phyloP scores from a whole-genome alignment of 2,888 invertebrate genomes.

The Ptilodon capucinus region DNA sequence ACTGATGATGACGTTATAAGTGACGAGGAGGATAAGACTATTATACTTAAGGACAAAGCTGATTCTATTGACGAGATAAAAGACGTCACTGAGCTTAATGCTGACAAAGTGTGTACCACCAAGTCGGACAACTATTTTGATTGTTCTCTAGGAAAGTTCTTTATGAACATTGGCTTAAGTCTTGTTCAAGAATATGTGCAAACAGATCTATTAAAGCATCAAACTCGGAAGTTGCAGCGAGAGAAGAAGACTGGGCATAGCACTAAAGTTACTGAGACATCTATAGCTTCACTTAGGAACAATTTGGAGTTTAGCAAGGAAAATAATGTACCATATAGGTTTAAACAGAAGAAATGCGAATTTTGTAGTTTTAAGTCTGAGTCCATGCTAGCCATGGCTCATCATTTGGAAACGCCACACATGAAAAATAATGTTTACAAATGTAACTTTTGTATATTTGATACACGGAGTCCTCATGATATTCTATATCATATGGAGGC shows the following conservation, averaged over 20 bases:
- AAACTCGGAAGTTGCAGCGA: constrained; percentile 91
- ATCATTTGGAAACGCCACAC: constrained; percentile 95
- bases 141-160: constrained; percentile 93
- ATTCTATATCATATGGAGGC: constrained; percentile 96
- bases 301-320: constrained; percentile 93
- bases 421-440: constrained; percentile 93
- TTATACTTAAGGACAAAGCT: constrained; percentile 79
- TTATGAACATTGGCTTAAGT: constrained; percentile 95
- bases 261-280: constrained; percentile 87
- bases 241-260: constrained; percentile 84
- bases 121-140: constrained; percentile 90
- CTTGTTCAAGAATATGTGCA: constrained; percentile 97
- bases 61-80: constrained; percentile 78
- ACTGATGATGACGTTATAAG: constrained; percentile 74
- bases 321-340: constrained; percentile 90
- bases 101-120: constrained; percentile 54
- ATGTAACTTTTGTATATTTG: constrained; percentile 92
- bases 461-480: constrained; percentile 92
- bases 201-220: constrained; percentile 93
- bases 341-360: constrained; percentile 91
- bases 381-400: constrained; percentile 90
- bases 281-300: constrained; percentile 91
- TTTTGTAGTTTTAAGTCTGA: constrained; percentile 95
- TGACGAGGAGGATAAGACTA: constrained; percentile 65
- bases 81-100: constrained; percentile 62